These are phyloP conservation scores for Salminus brasiliensis DNA, from an alignment of 2,113 vertebrate species.

Conservation along the genomic window DNA sequence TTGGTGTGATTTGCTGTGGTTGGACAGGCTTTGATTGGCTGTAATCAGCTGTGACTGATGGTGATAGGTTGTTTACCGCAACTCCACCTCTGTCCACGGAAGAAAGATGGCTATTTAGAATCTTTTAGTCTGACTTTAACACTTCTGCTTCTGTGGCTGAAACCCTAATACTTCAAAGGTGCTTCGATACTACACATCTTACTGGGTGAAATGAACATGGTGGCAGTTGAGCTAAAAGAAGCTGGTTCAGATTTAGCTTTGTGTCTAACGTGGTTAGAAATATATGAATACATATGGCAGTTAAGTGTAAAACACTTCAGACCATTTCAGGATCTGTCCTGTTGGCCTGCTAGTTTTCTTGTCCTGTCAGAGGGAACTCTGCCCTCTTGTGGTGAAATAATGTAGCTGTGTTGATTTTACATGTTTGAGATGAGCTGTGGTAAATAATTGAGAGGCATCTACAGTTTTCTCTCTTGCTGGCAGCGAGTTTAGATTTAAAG, in stretches of 20 bases:
- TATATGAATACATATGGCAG: not conserved
- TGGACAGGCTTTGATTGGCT: constrained; percentile 42
- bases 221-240: not conserved
- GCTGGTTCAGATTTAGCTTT: not conserved
- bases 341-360: not conserved
- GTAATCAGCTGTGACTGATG: constrained; percentile 41
- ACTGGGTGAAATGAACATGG: no score
- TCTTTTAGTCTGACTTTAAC: not conserved
- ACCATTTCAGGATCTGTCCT: not conserved
- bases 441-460: not conserved
- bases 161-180: no score
- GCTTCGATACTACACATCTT: no score
- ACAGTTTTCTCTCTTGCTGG: not conserved
- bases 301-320: not conserved
- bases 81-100: constrained; percentile 5
- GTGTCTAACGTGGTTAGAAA: not conserved
- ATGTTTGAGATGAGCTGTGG: not conserved
- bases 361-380: constrained; percentile 22
- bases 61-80: constrained; percentile 44
- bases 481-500: not conserved
- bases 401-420: not conserved
- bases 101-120: not conserved
- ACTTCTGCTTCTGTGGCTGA: not conserved
- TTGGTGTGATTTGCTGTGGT: constrained; percentile 49
- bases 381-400: constrained; percentile 28